Base-by-base conservation (phyloP, 2,888 invertebrate genomes). In the Helicoverpa assulta region DNA sequence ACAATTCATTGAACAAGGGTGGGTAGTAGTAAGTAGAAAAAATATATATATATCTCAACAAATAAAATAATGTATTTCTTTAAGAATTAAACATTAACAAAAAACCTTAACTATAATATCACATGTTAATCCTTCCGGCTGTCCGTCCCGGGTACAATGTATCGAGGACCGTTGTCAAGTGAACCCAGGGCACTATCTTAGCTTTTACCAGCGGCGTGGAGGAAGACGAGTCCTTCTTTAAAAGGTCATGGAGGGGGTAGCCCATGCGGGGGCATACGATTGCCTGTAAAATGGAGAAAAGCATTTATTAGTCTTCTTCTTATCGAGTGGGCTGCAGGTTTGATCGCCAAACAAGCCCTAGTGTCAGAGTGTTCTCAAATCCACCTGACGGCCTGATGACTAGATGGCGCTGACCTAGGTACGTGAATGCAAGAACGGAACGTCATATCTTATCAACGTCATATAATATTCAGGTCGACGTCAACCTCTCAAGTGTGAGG, bases 251-350 rank as follows among this genome's bases (percentile, higher is more conserved):
- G 29, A 95, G 86, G 0, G 94, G 93, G 74, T 88, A 95, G 1
- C 93, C 93, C 6, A 88, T 87, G 0, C 95, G 91, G 0, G 95
- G 94, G 70, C 93, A 95, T 0, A 95, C 94, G 59, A 76, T 91
- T 0, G 90, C 89, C 95, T 95, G 92, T 0, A 83, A 84, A 53
- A 55, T 18, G 61, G 5, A 52, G 51, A 54, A 64, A 52, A 40
- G 33, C 10, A 7, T 26, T 59, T n/a, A 19, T 29, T 19, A 18
- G 16, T 16, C 5, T 21, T 21, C 21, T 21, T 21, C 2, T 21
- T 21, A 21, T 21, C 21, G 21, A 21, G 21, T 21, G 21, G 21
- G 21, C 21, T 21, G n/a, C n/a, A n/a, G n/a, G n/a, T n/a, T n/a
- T n/a, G n/a, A n/a, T n/a, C n/a, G n/a, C n/a, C n/a, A n/a, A n/a